Conservation (phyloP, 2,797 vertebrate genomes). For the Scleropages formosus region DNA sequence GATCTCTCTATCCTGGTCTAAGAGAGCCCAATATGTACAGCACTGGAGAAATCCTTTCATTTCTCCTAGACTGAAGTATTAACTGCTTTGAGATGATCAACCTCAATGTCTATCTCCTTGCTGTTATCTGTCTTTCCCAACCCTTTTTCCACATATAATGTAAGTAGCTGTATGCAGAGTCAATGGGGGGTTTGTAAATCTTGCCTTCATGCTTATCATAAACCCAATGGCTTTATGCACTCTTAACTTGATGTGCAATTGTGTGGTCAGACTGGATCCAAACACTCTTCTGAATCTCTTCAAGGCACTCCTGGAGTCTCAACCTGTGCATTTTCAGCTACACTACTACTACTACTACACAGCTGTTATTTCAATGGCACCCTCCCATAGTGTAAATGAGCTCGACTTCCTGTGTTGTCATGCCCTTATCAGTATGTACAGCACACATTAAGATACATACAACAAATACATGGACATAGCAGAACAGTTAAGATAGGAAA, state of each 20-base stretch:
- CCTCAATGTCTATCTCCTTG: slow-evolving; percentile 34
- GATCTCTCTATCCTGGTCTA: slow-evolving; percentile 53
- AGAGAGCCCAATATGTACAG: slow-evolving; percentile 40
- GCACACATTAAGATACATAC: neutral
- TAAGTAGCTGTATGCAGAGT: slow-evolving; percentile 26
- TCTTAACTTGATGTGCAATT: neutral
- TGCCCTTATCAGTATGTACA: too few relatives aligned
- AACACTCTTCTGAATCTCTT: neutral
- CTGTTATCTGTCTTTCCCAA: slow-evolving; percentile 18
- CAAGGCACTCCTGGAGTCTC: neutral
- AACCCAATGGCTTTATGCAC: slow-evolving; percentile 19
- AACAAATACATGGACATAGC: neutral
- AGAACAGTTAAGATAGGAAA: too few relatives aligned
- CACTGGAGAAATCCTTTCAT: slow-evolving; percentile 57
- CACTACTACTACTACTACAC: too few relatives aligned
- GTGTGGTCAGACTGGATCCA: slow-evolving; percentile 1
- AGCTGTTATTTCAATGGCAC: neutral
- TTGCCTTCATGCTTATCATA: slow-evolving; percentile 30
- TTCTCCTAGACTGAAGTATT: slow-evolving; percentile 61
- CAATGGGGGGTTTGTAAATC: slow-evolving; percentile 30
- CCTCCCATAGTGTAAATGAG: slow-evolving; percentile 12
- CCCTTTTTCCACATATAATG: slow-evolving; percentile 30
- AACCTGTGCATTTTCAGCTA: neutral
- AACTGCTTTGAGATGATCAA: slow-evolving; percentile 54
- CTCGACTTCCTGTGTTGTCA: neutral